Conservation (phyloP, 2,113 vertebrate genomes). For the Sorex araneus region DNA sequence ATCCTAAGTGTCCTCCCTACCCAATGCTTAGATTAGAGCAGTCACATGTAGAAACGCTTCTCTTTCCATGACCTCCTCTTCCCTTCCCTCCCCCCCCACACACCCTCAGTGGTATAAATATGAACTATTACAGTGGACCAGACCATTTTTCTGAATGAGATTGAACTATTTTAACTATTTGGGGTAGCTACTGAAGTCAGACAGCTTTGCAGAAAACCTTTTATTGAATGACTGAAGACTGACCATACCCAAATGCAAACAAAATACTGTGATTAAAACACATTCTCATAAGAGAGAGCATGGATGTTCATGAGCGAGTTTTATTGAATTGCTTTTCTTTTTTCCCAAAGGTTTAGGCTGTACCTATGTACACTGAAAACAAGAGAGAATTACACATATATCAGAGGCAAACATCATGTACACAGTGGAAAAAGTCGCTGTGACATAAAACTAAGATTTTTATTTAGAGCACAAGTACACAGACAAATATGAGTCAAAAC, state of each 20-base stretch:
- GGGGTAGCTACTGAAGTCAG: constrained; percentile 77
- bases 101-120: not conserved
- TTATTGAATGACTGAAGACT: constrained; percentile 85
- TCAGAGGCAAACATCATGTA: constrained; percentile 79
- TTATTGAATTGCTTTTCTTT: constrained; percentile 80
- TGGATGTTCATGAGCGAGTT: constrained; percentile 71
- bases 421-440: constrained; percentile 80
- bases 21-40: not conserved
- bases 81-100: too few relatives aligned
- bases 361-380: constrained; percentile 81
- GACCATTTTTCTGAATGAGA: not conserved
- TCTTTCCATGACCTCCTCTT: not conserved
- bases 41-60: not conserved
- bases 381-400: constrained; percentile 79
- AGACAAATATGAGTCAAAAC: constrained; percentile 78
- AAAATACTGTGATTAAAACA: constrained; percentile 85
- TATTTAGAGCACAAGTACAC: constrained; percentile 80
- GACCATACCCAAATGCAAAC: constrained; percentile 82
- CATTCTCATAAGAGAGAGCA: constrained; percentile 81
- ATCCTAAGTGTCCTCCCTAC: not conserved
- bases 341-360: constrained; percentile 83
- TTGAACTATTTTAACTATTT: constrained; percentile 58
- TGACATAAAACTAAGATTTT: constrained; percentile 81
- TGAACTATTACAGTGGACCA: too few relatives aligned
- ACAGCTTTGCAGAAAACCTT: constrained; percentile 83